Percentiles rank a stretch among this genome's conserved stretches.
Conservation (phyloP, 2,888 invertebrate genomes). For the Ptychoptera albimana region DNA sequence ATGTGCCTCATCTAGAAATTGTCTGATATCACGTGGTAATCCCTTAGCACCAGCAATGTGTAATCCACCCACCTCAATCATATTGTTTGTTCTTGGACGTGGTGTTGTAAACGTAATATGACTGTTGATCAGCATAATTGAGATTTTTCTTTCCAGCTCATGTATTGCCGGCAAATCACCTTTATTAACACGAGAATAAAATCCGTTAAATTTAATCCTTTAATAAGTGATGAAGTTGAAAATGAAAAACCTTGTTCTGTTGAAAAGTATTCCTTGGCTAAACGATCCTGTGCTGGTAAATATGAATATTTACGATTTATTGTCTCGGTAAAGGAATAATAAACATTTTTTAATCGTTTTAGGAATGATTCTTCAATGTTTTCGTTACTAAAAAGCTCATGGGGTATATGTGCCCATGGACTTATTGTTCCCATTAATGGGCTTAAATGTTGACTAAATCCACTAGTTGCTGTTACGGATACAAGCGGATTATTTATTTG, state of each 20-base stretch:
- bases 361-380: conserved; percentile 34
- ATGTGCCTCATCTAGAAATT: conserved; percentile 27
- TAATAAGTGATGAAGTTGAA: background rate
- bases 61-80: conserved; percentile 38
- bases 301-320: conserved; percentile 19
- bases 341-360: conserved; percentile 35
- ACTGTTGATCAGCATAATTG: conserved; percentile 33
- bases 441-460: conserved; percentile 31
- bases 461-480: conserved; percentile 21
- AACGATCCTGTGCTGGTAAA: conserved; percentile 25
- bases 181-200: no score
- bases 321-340: conserved; percentile 23
- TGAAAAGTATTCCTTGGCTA: conserved; percentile 21
- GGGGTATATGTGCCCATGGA: conserved; percentile 34
- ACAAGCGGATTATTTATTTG: background rate
- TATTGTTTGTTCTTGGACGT: conserved; percentile 29
- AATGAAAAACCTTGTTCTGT: conserved; percentile 15
- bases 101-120: conserved; percentile 31
- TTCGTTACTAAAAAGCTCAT: conserved; percentile 29
- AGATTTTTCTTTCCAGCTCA: conserved; percentile 30
- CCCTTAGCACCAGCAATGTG: conserved; percentile 31
- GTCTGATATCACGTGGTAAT: conserved; percentile 24
- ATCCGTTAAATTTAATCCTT: background rate
- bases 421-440: conserved; percentile 32
- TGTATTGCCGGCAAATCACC: conserved; percentile 23